Evolutionary conservation across 2,113 vertebrate genomes (phyloP), one percentile per base, ranked within the genome.

Genomic region (Passer montanus): DNA sequence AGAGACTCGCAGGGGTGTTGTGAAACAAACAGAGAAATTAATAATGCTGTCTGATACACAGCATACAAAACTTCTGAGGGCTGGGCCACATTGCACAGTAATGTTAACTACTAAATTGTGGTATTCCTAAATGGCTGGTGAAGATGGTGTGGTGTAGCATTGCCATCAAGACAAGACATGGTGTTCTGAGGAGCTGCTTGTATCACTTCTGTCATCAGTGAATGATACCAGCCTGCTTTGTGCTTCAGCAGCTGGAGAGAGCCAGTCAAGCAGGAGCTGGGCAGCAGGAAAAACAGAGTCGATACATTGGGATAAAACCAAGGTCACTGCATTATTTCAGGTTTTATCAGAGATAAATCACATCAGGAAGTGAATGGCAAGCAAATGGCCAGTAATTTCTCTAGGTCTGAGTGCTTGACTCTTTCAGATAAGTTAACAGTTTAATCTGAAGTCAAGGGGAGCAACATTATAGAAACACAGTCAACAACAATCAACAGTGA

Each of bases 271-370:
- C 52, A 58, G 58, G 63, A 4, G 8, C 53, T 76, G 46, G 26
- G 59, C 66, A 72, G 56, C 27, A 60, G 50, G 43, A 78, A 73
- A 74, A 74, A 39, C 14, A 24, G 31, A 53, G 26, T 17, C 83
- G 76, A 50, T 89, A 33, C 13, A 37, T 23, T 43, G 46, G 55
- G 26, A 68, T 94, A 85, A 82, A 89, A 44, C 22, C 46, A 93
- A 80, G 76, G 94, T 46, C 83, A 23, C 50, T 44, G n/a, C 47
- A 26, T 83, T 80, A 39, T 88, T 68, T 93, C 14, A 15, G 68
- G 52, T 58, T 88, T 95, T 85, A 80, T 91, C 85, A 43, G 78
- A 88, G 67, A 58, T 74, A 35, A 85, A 75, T 75, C 60, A 49
- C 30, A 58, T 75, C 83, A 69, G 84, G 39, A 84, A 27, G 9